Evolutionary conservation across 2,797 vertebrate species (phyloP).

Genomic region (Coregonus suidteri): DNA sequence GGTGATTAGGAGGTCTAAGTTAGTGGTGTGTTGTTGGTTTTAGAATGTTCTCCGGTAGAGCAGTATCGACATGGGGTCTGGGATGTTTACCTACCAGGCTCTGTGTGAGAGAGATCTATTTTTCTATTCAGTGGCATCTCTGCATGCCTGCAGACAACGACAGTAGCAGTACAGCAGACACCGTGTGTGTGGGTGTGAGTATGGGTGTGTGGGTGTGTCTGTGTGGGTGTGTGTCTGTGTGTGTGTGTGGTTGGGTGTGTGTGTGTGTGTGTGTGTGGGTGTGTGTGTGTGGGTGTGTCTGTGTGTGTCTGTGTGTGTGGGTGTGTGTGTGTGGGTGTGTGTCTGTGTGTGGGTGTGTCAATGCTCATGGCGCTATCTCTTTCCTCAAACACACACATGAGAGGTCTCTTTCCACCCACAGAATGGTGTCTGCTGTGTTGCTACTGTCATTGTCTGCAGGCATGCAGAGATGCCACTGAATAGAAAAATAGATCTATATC

Average conservation of each 20-base stretch:
- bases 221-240: background rate
- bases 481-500: background rate
- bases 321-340: background rate
- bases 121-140: background rate
- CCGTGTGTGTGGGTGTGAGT: background rate
- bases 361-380: background rate
- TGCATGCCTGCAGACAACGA: background rate
- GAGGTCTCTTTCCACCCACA: background rate
- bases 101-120: background rate
- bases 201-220: background rate
- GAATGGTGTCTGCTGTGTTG: background rate
- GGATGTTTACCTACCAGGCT: slow-evolving; percentile 15
- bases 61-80: background rate
- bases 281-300: background rate
- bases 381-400: background rate
- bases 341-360: background rate
- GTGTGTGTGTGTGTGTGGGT: background rate
- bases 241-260: background rate
- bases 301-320: background rate
- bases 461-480: background rate
- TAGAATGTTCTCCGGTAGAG: background rate
- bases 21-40: background rate
- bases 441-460: background rate
- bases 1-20: background rate
- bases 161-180: background rate